These are phyloP conservation scores for Mylabris phalerata DNA, from an alignment of 1,140 invertebrate species.

Conservation along the genomic window DNA sequence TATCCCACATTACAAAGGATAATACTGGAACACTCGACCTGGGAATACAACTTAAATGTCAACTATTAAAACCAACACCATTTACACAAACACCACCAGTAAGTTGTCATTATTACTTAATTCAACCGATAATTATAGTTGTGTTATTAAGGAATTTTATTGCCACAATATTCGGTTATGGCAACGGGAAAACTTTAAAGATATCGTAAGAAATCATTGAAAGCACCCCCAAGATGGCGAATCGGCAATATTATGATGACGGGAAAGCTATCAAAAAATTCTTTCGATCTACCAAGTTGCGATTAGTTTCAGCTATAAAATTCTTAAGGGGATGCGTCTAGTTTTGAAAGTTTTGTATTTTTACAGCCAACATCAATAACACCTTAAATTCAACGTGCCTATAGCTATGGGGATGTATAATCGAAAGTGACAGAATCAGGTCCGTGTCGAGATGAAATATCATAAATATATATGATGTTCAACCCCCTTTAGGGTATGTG, in stretches of 20 bases:
- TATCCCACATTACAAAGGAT: conserved; percentile 11
- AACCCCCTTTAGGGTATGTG: too few relatives aligned
- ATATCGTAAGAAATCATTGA: background rate
- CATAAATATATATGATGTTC: too few relatives aligned
- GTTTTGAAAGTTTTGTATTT: conserved; percentile 15
- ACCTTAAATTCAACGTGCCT: background rate
- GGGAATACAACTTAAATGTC: conserved; percentile 1
- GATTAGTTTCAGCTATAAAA: conserved; percentile 17
- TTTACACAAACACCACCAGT: background rate
- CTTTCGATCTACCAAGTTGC: conserved; percentile 7
- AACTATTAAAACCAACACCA: background rate
- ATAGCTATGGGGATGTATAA: too few relatives aligned
- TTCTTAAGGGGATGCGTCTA: conserved; percentile 11
- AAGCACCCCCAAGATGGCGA: background rate
- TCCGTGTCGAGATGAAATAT: too few relatives aligned
- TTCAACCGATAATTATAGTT: background rate
- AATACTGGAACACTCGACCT: conserved; percentile 7
- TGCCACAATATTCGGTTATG: background rate
- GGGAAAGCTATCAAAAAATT: conserved; percentile 14
- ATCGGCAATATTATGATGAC: background rate
- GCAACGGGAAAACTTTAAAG: conserved; percentile 1
- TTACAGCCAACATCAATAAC: conserved; percentile 5
- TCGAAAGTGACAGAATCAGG: too few relatives aligned
- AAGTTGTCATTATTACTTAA: conserved; percentile 6
- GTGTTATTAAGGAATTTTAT: background rate